phyloP scores from a whole-genome alignment of 2,888 invertebrate genomes.

The Oegoconia quadripuncta region DNA sequence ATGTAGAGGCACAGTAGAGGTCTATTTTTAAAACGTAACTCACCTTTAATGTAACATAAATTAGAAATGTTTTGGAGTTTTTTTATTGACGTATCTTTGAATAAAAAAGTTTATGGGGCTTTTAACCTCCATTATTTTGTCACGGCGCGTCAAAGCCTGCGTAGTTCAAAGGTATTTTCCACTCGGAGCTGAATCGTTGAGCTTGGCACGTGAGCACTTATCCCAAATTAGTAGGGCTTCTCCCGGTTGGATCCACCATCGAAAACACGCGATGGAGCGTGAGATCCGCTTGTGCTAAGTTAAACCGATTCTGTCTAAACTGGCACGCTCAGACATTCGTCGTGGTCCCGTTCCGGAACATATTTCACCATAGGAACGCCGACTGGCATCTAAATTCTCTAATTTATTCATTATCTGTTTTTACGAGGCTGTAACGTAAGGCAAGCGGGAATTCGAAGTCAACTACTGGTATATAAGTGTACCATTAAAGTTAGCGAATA shows the following conservation, averaged over 20 bases:
- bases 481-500: no score
- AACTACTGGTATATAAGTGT: no score
- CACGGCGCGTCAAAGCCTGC: constrained; percentile 37
- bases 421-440: no score
- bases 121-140: constrained; percentile 36
- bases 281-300: constrained; percentile 49
- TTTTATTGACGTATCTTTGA: no score
- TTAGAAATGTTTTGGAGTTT: not conserved
- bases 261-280: constrained; percentile 50
- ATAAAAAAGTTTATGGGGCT: constrained; percentile 30
- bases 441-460: no score
- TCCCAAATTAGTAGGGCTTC: constrained; percentile 60
- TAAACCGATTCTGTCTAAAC: constrained; percentile 46
- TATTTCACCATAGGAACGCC: constrained; percentile 12
- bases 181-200: constrained; percentile 46
- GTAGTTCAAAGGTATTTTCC: constrained; percentile 48
- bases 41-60: not conserved
- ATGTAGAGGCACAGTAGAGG: no score
- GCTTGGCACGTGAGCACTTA: constrained; percentile 62
- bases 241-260: constrained; percentile 37
- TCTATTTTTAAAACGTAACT: no score
- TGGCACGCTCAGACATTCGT: constrained; percentile 35
- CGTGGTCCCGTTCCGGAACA: constrained; percentile 22
- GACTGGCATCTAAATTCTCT: constrained; percentile 1
- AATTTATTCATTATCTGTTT: not conserved